Base-by-base conservation (phyloP, 2,797 vertebrate species). In the Alca torda region DNA sequence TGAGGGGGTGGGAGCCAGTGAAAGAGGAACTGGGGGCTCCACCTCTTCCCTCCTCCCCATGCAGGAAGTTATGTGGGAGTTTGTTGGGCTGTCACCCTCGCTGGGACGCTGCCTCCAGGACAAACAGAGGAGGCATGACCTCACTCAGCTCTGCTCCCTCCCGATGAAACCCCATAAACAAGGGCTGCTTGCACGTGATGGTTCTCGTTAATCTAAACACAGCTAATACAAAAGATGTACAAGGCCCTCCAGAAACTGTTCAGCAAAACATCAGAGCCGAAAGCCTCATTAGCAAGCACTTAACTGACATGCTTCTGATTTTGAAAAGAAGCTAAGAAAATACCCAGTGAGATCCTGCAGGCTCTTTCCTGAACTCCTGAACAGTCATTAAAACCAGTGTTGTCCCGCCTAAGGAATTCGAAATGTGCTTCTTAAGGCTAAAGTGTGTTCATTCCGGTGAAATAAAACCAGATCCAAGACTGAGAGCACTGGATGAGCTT, bases 51-150 rank as follows among this genome's bases (percentile, higher is more conserved):
- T 92, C 16, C 60, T 93, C 57, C 37, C 41, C 0, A 0, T 9
- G 59, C 59, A 73, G 93, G 90, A 95, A 94, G 70, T 76, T 87
- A 7, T 28, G 56, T 33, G 84, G 85, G 74, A 92, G 68, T 76
- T 67, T 48, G 63, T 43, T 54, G 16, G 59, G 35, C 43, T 87
- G 63, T 74, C 39, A 15, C 53, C 64, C 45, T 50, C 3, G 4
- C 10, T 6, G 37, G 85, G 87, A 79, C 43, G 6, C 11, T 54
- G 63, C 16, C 59, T 92, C 30, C 54, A 56, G 80, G 86, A 93
- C 95, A 96, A 96, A 95, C 46, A 89, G 85, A 65, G 57, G 43
- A 89, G 59, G 16, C 24, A 86, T 86, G 94, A 96, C 88, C 85
- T 95, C 87, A 67, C 60, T 51, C 67, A 68, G 75, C 56, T 80